Conservation (phyloP, 2,113 vertebrate species). For the Puntigrus tetrazona region DNA sequence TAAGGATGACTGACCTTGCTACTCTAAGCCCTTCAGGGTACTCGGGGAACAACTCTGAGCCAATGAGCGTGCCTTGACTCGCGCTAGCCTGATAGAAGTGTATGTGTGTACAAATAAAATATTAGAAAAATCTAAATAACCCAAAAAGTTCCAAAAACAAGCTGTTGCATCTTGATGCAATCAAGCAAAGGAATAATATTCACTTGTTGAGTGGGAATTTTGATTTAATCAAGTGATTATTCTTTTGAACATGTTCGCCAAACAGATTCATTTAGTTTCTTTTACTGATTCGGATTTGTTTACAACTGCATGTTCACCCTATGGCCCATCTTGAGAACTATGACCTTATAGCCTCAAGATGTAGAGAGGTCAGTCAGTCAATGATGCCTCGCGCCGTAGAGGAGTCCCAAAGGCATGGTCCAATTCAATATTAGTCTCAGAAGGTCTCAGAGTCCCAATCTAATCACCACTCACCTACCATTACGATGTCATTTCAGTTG, state of each 20-base stretch:
- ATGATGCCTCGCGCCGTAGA: neutral
- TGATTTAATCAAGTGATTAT: neutral
- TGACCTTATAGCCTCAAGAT: neutral
- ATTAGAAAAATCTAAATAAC: neutral
- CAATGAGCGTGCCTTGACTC: neutral
- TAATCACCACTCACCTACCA: no score
- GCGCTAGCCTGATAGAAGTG: neutral
- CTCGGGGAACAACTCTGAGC: slow-evolving; percentile 9
- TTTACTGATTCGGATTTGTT: neutral
- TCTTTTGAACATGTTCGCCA: neutral
- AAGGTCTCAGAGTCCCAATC: no score
- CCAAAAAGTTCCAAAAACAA: neutral
- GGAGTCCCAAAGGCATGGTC: neutral
- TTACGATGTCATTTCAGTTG: neutral
- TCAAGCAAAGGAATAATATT: neutral
- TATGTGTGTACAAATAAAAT: neutral
- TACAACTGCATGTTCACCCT: neutral
- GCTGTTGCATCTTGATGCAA: neutral
- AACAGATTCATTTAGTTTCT: no score
- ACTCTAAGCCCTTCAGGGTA: neutral
- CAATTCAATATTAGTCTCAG: neutral
- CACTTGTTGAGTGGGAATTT: neutral
- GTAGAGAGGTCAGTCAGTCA: neutral
- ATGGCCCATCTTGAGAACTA: neutral
- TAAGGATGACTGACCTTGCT: slow-evolving; percentile 30